Base-by-base conservation (phyloP, 2,113 vertebrate species). In the Edolisoma coerulescens region DNA sequence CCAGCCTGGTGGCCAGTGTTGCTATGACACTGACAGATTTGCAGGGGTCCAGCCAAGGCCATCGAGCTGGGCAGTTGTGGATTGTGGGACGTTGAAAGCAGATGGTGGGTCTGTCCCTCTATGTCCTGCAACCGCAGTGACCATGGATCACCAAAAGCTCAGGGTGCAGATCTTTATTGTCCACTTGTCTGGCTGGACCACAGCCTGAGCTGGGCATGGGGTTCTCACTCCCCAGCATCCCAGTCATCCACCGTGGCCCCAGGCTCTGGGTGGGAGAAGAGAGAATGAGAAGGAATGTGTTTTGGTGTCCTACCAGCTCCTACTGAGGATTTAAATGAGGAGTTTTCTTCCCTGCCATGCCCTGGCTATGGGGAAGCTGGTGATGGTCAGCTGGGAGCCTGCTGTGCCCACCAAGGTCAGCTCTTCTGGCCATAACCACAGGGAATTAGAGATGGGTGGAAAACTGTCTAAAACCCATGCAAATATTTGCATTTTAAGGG, bases 221-320 rank as follows among this genome's bases (percentile, higher is more conserved):
- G 13, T 41, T 82, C 37, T 83, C 28, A 60, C 9, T 96, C 42
- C 39, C 11, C 2, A 2, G 26, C 2, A 5, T 73, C 45, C 44
- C 18, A 3, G 0, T 11, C 3, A 6, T 39, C 35, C 21, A 24
- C 35, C 0, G 0, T 2, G 4, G 22, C 50, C 39, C 16, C 39
- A 89, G 47, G 30, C 32, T 57, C 60, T 81, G 76, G 19, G 33
- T 45, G n/a, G 65, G 39, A 90, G n/a, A 75, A 35, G 27, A 85
- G 19, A 77, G 21, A 3, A 3, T 42, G 57, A 35, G 18, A 9
- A 57, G 10, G 60, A 84, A 65, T 1, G 3, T 3, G 0, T 54
- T 84, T 90, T 79, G 10, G 49, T 32, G 35, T 81, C 59, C 49
- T 73, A 70, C 19, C 24, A 70, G 50, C 45, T 89, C 80, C 47